Base-by-base conservation (phyloP, 64 coral and sea anemone species). In the Pocillopora damicornis region DNA sequence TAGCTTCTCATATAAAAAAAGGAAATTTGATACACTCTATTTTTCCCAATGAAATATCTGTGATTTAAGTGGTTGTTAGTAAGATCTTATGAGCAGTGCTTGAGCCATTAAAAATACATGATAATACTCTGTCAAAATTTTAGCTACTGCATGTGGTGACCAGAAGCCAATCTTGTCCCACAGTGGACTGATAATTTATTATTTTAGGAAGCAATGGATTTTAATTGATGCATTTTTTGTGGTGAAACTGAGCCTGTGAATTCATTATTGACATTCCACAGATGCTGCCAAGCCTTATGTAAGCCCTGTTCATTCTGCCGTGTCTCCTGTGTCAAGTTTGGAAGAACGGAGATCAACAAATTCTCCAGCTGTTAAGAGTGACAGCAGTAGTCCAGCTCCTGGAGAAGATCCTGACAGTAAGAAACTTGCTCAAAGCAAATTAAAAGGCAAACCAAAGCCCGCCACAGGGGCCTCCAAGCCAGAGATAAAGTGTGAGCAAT, bases 401-500 rank as follows among this genome's bases (percentile, higher is more conserved):
- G 61, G 86, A 42, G 94, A 97, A 69, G 86, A 90, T 64, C 35
- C 45, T 26, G 88, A 90, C 12, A 57, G 60, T 60, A 90, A 88
- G 63, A 99, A 95, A 81, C 56, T 63, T 56, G 85, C 79, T 10
- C 79, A 86, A 22, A 82, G 88, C 13, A 92, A 95, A 74, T 37
- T 89, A 45, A 95, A 92, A 20, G 89, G 88, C 16, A 99, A 94
- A 79, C 78, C 90, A 34, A 92, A 90, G 51, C 93, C 88, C 36
- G 10, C 67, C 11, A 16, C 77, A 75, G 93, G 97, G 11, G 63
- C 87, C 25, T 56, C 64, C 20, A 94, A 95, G 79, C 86, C 87
- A 64, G 97, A 99, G 64, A 99, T 92, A 9, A 95, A 99, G 30
- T 99, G 97, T 80, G 89, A 92, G 72, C 93, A 99, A 34, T 99